Base-by-base conservation (phyloP, 2,797 vertebrate species). In the Phrynocephalus vlangalii region DNA sequence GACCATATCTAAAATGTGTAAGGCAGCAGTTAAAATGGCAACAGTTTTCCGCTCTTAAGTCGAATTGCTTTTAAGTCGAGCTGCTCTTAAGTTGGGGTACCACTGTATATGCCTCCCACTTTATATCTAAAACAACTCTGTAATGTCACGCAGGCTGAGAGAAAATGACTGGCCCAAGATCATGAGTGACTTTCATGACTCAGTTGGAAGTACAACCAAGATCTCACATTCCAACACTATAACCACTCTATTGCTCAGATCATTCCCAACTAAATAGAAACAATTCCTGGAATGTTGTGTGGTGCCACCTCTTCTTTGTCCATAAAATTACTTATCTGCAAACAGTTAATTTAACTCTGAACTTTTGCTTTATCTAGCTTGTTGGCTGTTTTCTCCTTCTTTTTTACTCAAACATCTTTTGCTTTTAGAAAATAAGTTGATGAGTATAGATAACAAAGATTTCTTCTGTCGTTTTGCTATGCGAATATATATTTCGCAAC, bases 401-500 rank as follows among this genome's bases (percentile, higher is more conserved):
- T 11, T 79, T 71, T 60, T 24, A 56, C 6, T 70, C 48, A 56
- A 18, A 38, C 56, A 22, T 52, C 33, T 86, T 56, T 30, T 56
- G 67, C 30, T 79, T 44, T 6, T 56, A 38, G 52, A 50, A 52
- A 48, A 6, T 33, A 38, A 80, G 3, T 22, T 56, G 44, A 15
- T 33, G 52, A 50, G 5, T 20, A 82, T 6, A 82, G n/a, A 44
- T 3, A 82, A 89, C 85, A 33, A 52, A 87, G 33, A 66, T 10
- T 38, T 26, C 4, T 33, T 33, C 15, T 87, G 0, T 44, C 76
- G 48, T 56, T 9, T n/a, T 86, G 60, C 24, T 52, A 20, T 82
- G 80, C 89, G 83, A 82, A 84, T 79, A n/a, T 85, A 8, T n/a
- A 66, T 84, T 82, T 48, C 3, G 26, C 2, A 60, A 71, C 10